Evolutionary conservation across 1,140 invertebrate species (phyloP), one percentile per base, ranked within the genome.

Genomic region (Euwallacea fornicatus): DNA sequence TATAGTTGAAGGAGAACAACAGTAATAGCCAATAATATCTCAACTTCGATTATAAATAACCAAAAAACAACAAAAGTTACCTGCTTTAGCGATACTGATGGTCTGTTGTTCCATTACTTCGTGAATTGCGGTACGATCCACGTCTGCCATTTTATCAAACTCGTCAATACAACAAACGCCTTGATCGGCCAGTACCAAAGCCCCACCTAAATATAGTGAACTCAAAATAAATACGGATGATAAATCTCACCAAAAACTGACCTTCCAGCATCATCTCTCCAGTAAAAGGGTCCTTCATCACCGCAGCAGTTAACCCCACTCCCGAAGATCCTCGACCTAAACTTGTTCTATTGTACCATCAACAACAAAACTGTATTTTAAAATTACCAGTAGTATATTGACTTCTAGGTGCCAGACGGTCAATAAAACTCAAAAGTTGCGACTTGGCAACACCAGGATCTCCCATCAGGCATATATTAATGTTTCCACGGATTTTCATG

Each of bases 51-150:
- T 2, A 11, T 50, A 21, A 58, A 13, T 58, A 58, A n/a, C 0
- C 0, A 58, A 15, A 61, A 43, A 61, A 65, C 4, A 15, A 16
- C 10, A 16, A 4, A 13, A 13, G 60, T 43, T 21, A 61, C 54
- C 53, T 80, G 93, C 91, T 86, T 99, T 99, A 9, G 98, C 97
- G 81, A 99, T 99, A 54, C 96, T 98, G 74, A 99, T 98, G 1
- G 98, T 99, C 84, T 99, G 98, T 79, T 99, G 98, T 85, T 99
- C 98, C 98, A 99, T 99, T 7, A 97, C 96, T 84, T 99, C 98
- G 81, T 99, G 98, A 76, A 99, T 99, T 50, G 98, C 95, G 0
- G 96, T 98, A 77, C 97, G 87, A 83, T 99, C 98, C 10, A 82
- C 81, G 69, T 99, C 97, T 54, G 96, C 92, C 97, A 99, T 99